Percentiles rank a stretch among this genome's conserved stretches.
Evolutionary conservation across 2,888 invertebrate genomes (phyloP).

Genomic region (Melanostoma scalare): DNA sequence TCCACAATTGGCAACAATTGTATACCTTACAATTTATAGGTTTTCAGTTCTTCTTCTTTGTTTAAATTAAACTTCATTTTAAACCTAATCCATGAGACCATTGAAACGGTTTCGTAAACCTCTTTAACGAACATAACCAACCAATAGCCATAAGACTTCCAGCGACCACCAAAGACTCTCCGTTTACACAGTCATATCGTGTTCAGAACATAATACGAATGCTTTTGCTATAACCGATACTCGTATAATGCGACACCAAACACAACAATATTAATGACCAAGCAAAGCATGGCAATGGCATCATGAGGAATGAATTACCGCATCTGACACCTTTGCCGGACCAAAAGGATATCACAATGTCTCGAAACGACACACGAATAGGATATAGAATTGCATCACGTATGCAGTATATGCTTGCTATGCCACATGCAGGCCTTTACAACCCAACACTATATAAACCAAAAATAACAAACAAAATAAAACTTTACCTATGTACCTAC

Average conservation of each 20-base stretch:
- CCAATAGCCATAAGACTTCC: too few relatives aligned
- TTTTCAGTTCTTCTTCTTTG: not conserved
- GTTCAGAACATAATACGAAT: constrained; percentile 1
- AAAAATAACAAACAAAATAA: not conserved
- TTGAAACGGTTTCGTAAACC: not conserved
- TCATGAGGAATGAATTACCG: constrained; percentile 29
- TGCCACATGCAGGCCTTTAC: constrained; percentile 25
- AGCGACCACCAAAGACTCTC: constrained; percentile 1
- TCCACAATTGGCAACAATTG: too few relatives aligned
- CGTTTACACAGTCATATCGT: constrained; percentile 23
- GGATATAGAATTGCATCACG: constrained; percentile 56
- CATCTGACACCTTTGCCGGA: constrained; percentile 52
- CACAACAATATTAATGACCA: constrained; percentile 40
- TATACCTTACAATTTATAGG: too few relatives aligned
- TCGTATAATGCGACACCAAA: constrained; percentile 11
- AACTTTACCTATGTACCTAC: too few relatives aligned
- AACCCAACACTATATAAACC: not conserved
- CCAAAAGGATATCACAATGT: constrained; percentile 58
- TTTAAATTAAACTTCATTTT: not conserved
- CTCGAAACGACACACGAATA: constrained; percentile 63
- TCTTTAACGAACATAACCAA: not conserved
- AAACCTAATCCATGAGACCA: not conserved
- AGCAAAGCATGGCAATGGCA: constrained; percentile 7
- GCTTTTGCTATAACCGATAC: not conserved
- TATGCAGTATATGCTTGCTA: constrained; percentile 11